A percentile compares a stretch with the other conserved stretches of the same genome.
Evolutionary conservation across 2,113 vertebrate genomes (phyloP).

Genomic region (Piaya cayana): DNA sequence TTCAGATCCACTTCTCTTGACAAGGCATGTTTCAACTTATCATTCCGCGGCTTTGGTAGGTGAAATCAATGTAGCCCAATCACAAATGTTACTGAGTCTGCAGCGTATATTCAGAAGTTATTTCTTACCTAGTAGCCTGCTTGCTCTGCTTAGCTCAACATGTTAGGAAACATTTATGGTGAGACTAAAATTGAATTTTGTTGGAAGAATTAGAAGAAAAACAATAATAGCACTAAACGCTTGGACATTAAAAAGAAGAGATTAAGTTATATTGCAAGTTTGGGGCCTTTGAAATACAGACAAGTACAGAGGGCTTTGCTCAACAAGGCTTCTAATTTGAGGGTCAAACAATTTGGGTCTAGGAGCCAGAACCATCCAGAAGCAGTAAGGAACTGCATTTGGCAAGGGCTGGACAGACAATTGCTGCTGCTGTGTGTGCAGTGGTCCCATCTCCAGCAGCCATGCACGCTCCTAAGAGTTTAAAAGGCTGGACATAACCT

Average conservation of each 20-base stretch:
- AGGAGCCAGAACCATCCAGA: neutral
- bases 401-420: neutral
- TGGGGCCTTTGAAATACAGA: neutral
- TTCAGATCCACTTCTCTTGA: neutral
- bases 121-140: neutral
- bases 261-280: neutral
- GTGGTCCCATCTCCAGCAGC: neutral
- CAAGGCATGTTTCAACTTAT: neutral
- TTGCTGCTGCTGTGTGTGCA: neutral
- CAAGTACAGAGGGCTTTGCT: neutral
- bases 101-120: neutral
- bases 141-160: neutral
- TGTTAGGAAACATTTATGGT: fast-evolving
- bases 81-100: neutral
- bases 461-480: neutral
- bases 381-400: neutral
- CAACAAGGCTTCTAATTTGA: neutral
- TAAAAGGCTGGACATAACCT: neutral
- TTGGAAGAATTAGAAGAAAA: neutral
- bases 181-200: neutral
- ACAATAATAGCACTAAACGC: neutral
- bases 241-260: neutral
- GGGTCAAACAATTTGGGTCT: neutral
- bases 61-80: neutral
- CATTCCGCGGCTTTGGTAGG: neutral